Conservation (phyloP, 2,797 vertebrate species). For the Poeciliopsis turneri region DNA sequence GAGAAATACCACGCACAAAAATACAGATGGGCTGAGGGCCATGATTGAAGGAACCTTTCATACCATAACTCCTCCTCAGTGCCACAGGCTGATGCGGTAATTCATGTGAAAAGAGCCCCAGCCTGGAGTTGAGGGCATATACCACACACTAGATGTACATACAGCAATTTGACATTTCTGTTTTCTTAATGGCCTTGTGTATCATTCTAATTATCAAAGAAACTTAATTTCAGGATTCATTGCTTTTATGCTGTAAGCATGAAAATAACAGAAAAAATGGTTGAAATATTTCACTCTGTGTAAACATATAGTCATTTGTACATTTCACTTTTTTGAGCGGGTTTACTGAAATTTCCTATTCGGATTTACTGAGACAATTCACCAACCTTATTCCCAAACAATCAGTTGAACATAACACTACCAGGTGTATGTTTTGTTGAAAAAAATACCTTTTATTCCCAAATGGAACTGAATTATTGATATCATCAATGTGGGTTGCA, state of each 20-base stretch:
- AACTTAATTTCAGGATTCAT: background rate
- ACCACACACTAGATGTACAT: background rate
- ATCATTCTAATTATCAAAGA: background rate
- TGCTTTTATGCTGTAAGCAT: background rate
- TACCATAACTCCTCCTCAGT: background rate
- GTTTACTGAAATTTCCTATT: background rate
- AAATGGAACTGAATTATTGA: conserved; percentile 73
- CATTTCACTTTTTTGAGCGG: background rate
- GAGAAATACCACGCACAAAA: background rate
- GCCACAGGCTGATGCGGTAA: background rate
- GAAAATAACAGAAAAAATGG: background rate
- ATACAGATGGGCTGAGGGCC: background rate
- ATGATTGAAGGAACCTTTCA: background rate
- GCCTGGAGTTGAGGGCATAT: background rate
- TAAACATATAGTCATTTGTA: background rate
- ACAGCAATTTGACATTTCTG: background rate
- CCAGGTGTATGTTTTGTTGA: background rate
- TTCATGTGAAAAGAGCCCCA: background rate
- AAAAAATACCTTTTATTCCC: conserved; percentile 46
- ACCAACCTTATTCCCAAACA: background rate
- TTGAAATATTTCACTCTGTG: background rate
- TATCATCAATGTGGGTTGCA: conserved; percentile 55
- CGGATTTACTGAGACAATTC: background rate
- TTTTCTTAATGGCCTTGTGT: background rate
- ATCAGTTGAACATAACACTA: background rate